Base-by-base conservation (phyloP, 2,888 invertebrate species). In the Melinaea menophilus region DNA sequence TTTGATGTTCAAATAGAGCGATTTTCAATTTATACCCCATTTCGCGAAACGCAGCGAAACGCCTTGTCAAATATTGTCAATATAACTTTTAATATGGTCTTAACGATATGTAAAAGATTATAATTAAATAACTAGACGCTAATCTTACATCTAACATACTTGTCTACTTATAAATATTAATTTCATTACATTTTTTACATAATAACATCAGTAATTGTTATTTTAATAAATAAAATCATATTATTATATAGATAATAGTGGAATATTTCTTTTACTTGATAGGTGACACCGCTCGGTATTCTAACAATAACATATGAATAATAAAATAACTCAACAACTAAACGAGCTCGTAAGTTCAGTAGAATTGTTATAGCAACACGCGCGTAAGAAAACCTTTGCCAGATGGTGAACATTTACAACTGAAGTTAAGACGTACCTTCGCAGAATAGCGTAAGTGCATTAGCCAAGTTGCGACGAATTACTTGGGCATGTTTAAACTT, bases 1-100 rank as follows among this genome's bases (percentile, higher is more conserved):
- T 88, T 88, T 88, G 88, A 88, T 86, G 80, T 88, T 79, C 78
- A 75, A 80, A 85, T 81, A 77, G 79, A 84, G 82, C 82, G 82
- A 84, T 85, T 86, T 88, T 85, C 87, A 88, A 88, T 88, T 87
- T 88, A 75, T 84, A 82, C 86, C 84, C 75, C 79, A 77, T 82
- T 80, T 73, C 70, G 55, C 55, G 35, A 61, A 45, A 48, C 51
- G 48, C 57, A 72, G 69, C 4, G 62, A 12, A 59, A 45, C 41
- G 12, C 55, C 55, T 35, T 57, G 33, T 34, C 62, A 58, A 11
- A 62, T 62, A 48, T 47, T 47, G 37, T 58, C 47, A 54, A 66
- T 66, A 71, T 73, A 75, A 65, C 72, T 72, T 73, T 71, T 68
- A 68, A 68, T 67, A 67, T 76, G 73, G 76, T 78, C 75, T 73